A percentile compares a stretch with the other conserved stretches of the same genome.
Conservation (phyloP, 2,888 invertebrate genomes). For the Thymelicus acteon region DNA sequence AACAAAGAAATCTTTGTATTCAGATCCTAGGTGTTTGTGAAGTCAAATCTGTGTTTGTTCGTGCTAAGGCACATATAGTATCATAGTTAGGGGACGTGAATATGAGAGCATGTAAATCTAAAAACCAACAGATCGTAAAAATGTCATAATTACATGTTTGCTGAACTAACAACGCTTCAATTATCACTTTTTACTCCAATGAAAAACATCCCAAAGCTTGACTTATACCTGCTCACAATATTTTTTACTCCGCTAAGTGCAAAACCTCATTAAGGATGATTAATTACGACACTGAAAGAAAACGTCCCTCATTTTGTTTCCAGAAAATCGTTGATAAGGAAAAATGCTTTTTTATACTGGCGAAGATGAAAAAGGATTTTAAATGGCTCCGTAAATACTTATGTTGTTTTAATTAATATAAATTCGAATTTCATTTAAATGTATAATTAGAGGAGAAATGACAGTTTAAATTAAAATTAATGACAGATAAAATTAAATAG, state of each 20-base stretch:
- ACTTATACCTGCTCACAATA: slow-evolving; percentile 34
- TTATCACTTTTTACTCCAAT: neutral
- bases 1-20: too few relatives aligned
- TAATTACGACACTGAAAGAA: slow-evolving; percentile 46
- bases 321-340: slow-evolving; percentile 28
- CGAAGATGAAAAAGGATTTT: slow-evolving; percentile 14
- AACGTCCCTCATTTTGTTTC: slow-evolving; percentile 35
- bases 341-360: slow-evolving; percentile 17
- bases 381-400: neutral
- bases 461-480: too few relatives aligned
- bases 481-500: too few relatives aligned
- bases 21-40: too few relatives aligned
- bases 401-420: neutral
- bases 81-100: too few relatives aligned
- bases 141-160: neutral
- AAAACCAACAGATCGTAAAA: neutral
- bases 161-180: neutral
- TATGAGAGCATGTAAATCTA: too few relatives aligned
- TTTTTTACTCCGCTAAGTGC: slow-evolving; percentile 45
- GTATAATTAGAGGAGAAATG: neutral
- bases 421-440: too few relatives aligned
- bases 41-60: too few relatives aligned
- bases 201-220: slow-evolving; percentile 3
- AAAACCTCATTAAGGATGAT: slow-evolving; percentile 50
- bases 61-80: too few relatives aligned